These are phyloP conservation scores for Paedocypris sp. DNA, from an alignment of 2,113 vertebrate genomes.

Conservation along the genomic window DNA sequence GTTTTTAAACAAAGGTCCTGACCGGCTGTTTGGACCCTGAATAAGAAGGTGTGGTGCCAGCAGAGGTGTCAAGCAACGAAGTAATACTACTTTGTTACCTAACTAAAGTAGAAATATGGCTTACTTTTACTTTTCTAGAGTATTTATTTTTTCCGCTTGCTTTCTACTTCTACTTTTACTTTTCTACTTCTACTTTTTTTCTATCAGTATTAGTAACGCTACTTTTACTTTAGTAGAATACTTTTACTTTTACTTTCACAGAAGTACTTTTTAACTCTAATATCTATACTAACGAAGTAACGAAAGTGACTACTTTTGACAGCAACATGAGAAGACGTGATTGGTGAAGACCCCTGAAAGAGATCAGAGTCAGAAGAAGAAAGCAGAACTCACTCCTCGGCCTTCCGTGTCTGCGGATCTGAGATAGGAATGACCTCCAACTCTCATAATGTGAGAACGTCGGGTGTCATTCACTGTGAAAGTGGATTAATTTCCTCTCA, in stretches of 20 bases:
- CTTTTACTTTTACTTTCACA: too few species aligned
- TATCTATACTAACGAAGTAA: too few species aligned
- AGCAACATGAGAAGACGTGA: background rate
- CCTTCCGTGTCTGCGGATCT: background rate
- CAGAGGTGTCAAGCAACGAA: background rate
- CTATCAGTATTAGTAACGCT: too few species aligned
- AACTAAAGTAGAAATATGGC: too few species aligned
- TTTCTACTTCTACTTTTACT: too few species aligned
- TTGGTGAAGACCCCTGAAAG: background rate
- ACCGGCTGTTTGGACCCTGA: background rate
- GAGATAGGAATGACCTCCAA: constrained; percentile 47
- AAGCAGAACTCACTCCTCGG: background rate
- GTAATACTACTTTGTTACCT: too few species aligned
- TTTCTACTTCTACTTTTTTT: too few species aligned
- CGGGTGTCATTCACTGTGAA: constrained; percentile 26
- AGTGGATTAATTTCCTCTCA: constrained; percentile 54
- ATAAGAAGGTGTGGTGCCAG: background rate
- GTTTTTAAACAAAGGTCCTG: constrained; percentile 1
- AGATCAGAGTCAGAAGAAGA: background rate
- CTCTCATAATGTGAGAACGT: constrained; percentile 9
- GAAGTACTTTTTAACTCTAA: too few species aligned
- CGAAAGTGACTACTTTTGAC: too few species aligned
- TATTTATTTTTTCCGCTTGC: too few species aligned
- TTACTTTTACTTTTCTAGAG: too few species aligned
- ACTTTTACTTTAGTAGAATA: too few species aligned